Base-by-base conservation (phyloP, 2,113 vertebrate genomes). In the Pheucticus melanocephalus region DNA sequence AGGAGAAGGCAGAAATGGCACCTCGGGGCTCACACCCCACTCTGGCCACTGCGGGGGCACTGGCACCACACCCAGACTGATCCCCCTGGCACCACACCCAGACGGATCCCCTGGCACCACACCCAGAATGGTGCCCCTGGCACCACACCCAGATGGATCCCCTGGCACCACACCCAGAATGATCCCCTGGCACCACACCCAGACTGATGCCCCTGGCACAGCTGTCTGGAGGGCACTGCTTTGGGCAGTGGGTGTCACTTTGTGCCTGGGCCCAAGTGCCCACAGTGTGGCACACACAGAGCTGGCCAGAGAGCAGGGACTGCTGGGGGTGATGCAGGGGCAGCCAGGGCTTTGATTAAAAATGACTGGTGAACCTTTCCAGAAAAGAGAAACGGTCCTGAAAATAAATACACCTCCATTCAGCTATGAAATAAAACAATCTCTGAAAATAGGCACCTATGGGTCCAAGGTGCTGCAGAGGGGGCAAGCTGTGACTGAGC, bases 11-110 rank as follows among this genome's bases (percentile, higher is more conserved):
- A 40, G 15, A 39, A 63, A 42, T 5, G 2, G 40, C 3, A 1
- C 35, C 15, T 16, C 2, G 22, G 47, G 21, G 35, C 61, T 24
- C 28, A 6, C 19, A 2, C 30, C 9, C 33, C 12, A 0, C 21
- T 30, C 50, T 1, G 1, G 51, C 31, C 11, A 0, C 77, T 28
- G 12, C 0, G 0, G 57, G 22, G 30, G 5, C 1, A 0, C 3
- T 33, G 61, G 60, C 90, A 37, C 37, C 37, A 37, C 37, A 37
- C 37, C 10, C 4, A 5, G 21, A 5, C 3, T 3, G 50, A 9
- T 11, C 27, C 27, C 50, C 50, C 47, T 14, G 23, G 47, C 13
- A 48, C 48, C 48, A 50, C 48, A 48, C 23, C 48, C 24, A 8
- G 13, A 24, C 3, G 12, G 5, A 44, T 44, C 45, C 23, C 47